Base-by-base conservation (phyloP, 2,888 invertebrate species). In the Agriopis marginaria region DNA sequence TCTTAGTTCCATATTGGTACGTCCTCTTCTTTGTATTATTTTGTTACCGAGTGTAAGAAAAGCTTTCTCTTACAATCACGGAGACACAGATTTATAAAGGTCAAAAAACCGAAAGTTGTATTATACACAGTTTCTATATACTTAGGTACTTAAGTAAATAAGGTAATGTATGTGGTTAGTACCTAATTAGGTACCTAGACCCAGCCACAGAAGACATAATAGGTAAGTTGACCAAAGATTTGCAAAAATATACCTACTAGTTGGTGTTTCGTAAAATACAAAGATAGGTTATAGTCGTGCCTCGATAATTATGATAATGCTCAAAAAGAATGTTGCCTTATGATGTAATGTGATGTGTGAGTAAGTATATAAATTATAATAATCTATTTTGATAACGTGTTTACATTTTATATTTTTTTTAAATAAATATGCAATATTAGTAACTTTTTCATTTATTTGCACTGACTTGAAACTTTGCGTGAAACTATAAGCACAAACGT, bases 31-130 rank as follows among this genome's bases (percentile, higher is more conserved):
- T 42, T 81, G 84, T 72, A 79, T 86, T 71, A 70, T 76, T 68
- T 72, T 86, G 73, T 65, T 86, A 68, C 87, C 87, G 8, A 79
- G 78, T 70, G 77, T 86, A 17, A 83, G 85, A 75, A 88, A 87
- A 71, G 80, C 83, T 63, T 87, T 91, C 75, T 83, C 83, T 70
- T 85, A 86, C 71, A 80, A 85, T 51, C 77, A 83, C 62, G 80
- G 75, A 72, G 78, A 79, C 50, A 76, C 80, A 39, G 83, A 83
- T 61, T 63, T 17, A 32, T 58, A 17, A 67, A 58, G 51, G 47
- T 32, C 68, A 45, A 44, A 54, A 17, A 53, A 44, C 44, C 17
- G 44, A 53, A 62, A 62, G 53, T 51, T 55, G 9, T 42, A 9
- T 42, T 42, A 42, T 6, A 42, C 7, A 10, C 8, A 42, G 42